phyloP scores from a whole-genome alignment of 2,888 invertebrate species.

The Apeira syringaria region DNA sequence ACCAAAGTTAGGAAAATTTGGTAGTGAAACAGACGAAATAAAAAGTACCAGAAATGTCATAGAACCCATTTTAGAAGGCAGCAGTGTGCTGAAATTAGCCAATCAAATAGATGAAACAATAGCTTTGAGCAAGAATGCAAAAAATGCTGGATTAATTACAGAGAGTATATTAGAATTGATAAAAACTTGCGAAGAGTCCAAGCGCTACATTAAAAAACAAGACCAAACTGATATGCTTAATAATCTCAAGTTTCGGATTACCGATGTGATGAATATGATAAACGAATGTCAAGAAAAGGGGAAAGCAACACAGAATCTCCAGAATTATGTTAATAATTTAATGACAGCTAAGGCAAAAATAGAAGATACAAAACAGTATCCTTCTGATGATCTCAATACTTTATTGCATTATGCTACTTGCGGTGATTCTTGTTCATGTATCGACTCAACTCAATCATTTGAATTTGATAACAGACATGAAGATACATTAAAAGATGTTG shows the following conservation, averaged over 20 bases:
- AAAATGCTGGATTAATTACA: conserved; percentile 37
- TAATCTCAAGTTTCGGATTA: conserved; percentile 36
- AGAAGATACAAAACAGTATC: not conserved
- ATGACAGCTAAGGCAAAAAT: conserved; percentile 36
- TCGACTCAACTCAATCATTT: conserved; percentile 1
- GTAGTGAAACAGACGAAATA: conserved; percentile 36
- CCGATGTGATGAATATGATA: conserved; percentile 38
- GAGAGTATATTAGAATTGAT: conserved; percentile 43
- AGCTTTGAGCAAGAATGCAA: conserved; percentile 36
- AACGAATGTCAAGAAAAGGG: conserved; percentile 37
- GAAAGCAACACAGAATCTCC: conserved; percentile 34
- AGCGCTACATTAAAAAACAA: conserved; percentile 23
- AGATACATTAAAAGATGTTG: not conserved
- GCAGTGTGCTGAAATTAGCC: conserved; percentile 26
- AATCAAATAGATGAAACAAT: conserved; percentile 40
- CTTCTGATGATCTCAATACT: conserved; percentile 1
- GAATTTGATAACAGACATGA: conserved; percentile 3
- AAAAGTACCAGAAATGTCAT: conserved; percentile 28
- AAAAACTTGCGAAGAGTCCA: conserved; percentile 42
- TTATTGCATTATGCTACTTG: conserved; percentile 1
- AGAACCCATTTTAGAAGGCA: not conserved
- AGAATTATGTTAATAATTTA: conserved; percentile 39
- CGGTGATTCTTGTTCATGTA: conserved; percentile 19
- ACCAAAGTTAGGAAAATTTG: conserved; percentile 24
- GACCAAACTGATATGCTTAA: conserved; percentile 22